A percentile compares a stretch with the other conserved stretches of the same genome.
Evolutionary conservation across 1,140 invertebrate species (phyloP).

Genomic region (Drosophila bocqueti): DNA sequence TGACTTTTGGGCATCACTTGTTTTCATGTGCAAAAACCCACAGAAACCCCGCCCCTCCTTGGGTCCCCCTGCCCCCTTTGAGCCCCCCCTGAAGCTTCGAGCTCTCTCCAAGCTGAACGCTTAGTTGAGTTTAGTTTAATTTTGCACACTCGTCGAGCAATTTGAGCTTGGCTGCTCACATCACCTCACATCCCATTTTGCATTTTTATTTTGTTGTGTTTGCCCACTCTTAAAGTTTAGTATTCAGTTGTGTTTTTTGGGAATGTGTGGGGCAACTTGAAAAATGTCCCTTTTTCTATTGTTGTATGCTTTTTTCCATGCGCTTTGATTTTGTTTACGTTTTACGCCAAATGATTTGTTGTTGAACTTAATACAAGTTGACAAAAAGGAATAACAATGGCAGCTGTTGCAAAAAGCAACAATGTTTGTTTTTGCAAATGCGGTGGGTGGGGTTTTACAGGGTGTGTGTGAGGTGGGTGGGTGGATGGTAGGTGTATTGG

Average conservation of each 20-base stretch:
- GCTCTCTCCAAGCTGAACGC: constrained; percentile 43
- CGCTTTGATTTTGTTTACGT: constrained; percentile 78
- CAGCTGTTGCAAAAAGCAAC: constrained; percentile 78
- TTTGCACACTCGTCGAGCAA: constrained; percentile 64
- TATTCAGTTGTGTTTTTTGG: constrained; percentile 11
- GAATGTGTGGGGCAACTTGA: constrained; percentile 14
- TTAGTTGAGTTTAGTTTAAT: constrained; percentile 72
- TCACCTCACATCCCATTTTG: constrained; percentile 39
- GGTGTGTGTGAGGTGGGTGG: not conserved
- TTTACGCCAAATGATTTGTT: constrained; percentile 82
- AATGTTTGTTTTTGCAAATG: constrained; percentile 41
- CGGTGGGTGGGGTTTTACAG: not conserved
- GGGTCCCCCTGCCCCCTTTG: not conserved
- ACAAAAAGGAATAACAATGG: constrained; percentile 71
- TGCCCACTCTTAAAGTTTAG: constrained; percentile 8
- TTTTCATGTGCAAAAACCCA: constrained; percentile 63
- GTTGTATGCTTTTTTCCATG: constrained; percentile 37
- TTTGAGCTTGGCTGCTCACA: constrained; percentile 46
- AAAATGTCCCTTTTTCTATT: constrained; percentile 61
- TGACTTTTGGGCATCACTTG: constrained; percentile 68
- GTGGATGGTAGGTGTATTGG: not conserved
- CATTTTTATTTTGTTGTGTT: constrained; percentile 30
- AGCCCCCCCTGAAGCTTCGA: not conserved
- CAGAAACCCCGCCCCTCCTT: constrained; percentile 1
- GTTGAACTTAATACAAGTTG: constrained; percentile 79